These are phyloP conservation scores for Drosophila algonquin DNA, from an alignment of 2,888 invertebrate genomes.

Conservation along the genomic window DNA sequence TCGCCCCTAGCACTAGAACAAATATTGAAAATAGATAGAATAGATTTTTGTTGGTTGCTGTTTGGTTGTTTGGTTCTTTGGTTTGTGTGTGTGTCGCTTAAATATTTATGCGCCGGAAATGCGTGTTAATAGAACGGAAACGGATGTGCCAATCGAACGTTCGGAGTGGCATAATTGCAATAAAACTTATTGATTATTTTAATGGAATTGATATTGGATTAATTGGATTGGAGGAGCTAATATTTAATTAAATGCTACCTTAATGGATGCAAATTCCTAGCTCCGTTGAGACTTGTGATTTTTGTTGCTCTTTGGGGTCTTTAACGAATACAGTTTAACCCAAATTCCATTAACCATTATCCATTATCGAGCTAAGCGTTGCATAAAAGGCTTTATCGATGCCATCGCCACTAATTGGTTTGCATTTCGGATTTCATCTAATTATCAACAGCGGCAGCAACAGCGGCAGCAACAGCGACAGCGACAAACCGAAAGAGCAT, in stretches of 20 bases:
- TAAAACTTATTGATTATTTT: slow-evolving; percentile 31
- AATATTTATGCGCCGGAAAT: slow-evolving; percentile 59
- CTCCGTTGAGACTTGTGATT: neutral
- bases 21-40: slow-evolving; percentile 21
- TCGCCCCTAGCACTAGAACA: slow-evolving; percentile 13
- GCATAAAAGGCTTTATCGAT: slow-evolving; percentile 16
- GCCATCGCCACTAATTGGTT: slow-evolving; percentile 34
- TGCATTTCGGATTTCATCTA: slow-evolving; percentile 27
- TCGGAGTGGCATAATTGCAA: slow-evolving; percentile 31
- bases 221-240: neutral
- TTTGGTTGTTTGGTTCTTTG: neutral
- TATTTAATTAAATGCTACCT: slow-evolving; percentile 12
- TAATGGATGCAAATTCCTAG: slow-evolving; percentile 3
- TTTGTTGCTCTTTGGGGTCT: neutral
- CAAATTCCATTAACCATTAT: neutral
- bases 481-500: slow-evolving; percentile 31
- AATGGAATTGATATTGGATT: slow-evolving; percentile 11
- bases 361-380: slow-evolving; percentile 4
- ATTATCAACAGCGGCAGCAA: slow-evolving; percentile 36
- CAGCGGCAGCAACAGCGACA: slow-evolving; percentile 3
- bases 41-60: slow-evolving; percentile 39
- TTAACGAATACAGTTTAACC: neutral
- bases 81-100: slow-evolving; percentile 33
- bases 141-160: slow-evolving; percentile 48
- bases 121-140: slow-evolving; percentile 69